Conservation (phyloP, 2,888 invertebrate genomes). For the Lysandra bellargus region DNA sequence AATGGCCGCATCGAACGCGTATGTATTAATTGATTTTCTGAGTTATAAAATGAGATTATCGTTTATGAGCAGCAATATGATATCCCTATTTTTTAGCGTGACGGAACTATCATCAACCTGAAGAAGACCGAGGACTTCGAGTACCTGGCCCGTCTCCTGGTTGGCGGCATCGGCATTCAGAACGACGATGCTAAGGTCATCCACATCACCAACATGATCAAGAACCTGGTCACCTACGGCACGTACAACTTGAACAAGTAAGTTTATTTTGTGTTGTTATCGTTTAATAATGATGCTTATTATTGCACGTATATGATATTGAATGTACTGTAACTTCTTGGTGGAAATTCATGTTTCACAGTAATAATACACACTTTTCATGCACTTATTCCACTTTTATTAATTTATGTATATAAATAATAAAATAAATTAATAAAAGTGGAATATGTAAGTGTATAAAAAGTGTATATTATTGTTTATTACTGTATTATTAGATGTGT, state of each 20-base stretch:
- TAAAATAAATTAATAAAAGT: no score
- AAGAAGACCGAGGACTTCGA: conserved; percentile 84
- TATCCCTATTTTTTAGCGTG: conserved; percentile 56
- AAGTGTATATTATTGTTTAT: no score
- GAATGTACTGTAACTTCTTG: no score
- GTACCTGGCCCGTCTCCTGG: conserved; percentile 83
- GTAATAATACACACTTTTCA: no score
- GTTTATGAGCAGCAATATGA: not conserved
- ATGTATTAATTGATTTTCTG: conserved; percentile 44
- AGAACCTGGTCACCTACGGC: conserved; percentile 61
- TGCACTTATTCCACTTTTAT: no score
- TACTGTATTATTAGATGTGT: no score
- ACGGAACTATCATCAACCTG: conserved; percentile 81
- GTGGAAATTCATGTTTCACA: no score
- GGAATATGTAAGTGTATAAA: no score
- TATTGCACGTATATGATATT: no score
- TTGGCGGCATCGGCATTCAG: conserved; percentile 79
- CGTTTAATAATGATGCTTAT: not conserved
- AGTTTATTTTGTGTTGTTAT: conserved; percentile 41
- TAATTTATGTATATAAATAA: no score
- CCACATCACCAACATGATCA: conserved; percentile 62
- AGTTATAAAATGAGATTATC: not conserved
- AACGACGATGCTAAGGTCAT: conserved; percentile 80
- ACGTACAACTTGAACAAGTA: conserved; percentile 68
- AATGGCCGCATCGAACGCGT: conserved; percentile 65